These are phyloP conservation scores for Lagopus muta DNA, from an alignment of 2,113 vertebrate genomes.

Conservation along the genomic window DNA sequence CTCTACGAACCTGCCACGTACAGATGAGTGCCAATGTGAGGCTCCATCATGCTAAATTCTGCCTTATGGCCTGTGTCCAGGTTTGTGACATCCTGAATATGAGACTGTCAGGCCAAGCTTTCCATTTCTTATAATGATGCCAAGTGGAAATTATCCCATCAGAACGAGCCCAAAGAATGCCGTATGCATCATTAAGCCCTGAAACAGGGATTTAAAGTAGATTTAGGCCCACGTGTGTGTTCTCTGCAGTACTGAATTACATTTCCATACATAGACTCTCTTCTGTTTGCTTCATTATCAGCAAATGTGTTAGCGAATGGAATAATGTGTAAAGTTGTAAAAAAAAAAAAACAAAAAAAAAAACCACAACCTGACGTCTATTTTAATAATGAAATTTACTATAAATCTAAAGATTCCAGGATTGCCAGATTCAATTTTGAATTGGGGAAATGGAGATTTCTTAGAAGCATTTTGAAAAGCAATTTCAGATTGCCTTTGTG, in stretches of 20 bases:
- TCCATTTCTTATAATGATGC: neutral
- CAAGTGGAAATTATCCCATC: conserved; percentile 9
- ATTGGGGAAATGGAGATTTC: neutral
- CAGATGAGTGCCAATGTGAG: neutral
- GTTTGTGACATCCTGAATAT: neutral
- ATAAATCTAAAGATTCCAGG: neutral
- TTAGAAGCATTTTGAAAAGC: neutral
- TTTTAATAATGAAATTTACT: neutral
- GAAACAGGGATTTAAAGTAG: conserved; percentile 14
- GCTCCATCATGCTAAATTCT: neutral
- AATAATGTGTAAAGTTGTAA: neutral
- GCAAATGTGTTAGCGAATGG: neutral
- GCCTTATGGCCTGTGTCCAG: neutral
- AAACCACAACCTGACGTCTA: neutral
- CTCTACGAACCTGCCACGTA: neutral
- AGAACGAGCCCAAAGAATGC: neutral
- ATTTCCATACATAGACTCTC: neutral
- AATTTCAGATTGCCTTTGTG: neutral
- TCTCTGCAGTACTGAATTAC: neutral
- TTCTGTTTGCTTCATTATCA: neutral
- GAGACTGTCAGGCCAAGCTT: neutral
- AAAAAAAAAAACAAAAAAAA: neutral
- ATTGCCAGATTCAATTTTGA: neutral
- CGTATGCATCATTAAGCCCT: neutral
- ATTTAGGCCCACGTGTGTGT: neutral